Evolutionary conservation across 2,113 vertebrate genomes (phyloP).

Genomic region (Ailuropoda melanoleuca): DNA sequence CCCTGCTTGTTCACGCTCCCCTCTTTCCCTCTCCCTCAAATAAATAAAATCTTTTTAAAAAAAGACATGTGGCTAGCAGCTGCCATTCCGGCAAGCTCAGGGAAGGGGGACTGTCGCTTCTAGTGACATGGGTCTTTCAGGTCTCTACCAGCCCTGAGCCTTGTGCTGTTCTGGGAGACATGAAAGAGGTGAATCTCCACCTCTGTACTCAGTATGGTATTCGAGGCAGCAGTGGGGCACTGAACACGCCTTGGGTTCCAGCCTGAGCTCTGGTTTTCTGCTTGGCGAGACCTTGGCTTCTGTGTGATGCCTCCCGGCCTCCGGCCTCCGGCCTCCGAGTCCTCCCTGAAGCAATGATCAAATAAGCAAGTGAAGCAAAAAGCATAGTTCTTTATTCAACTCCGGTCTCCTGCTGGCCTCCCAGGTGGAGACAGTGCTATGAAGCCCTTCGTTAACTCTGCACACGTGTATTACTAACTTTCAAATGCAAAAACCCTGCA

Average conservation of each 20-base stretch:
- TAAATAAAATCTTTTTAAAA: not conserved
- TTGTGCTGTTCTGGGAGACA: not conserved
- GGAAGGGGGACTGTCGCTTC: not conserved
- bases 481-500: not conserved
- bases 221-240: not conserved
- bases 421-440: not conserved
- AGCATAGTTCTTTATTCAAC: not conserved
- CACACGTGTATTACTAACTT: not conserved
- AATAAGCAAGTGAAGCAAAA: not conserved
- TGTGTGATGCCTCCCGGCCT: not conserved
- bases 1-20: too few relatives aligned
- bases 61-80: not conserved
- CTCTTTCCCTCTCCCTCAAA: too few relatives aligned
- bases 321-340: not conserved
- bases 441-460: not conserved
- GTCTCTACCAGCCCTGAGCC: not conserved
- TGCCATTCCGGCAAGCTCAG: not conserved
- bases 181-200: not conserved
- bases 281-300: not conserved
- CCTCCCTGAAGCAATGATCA: not conserved
- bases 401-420: not conserved
- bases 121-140: not conserved
- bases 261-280: not conserved
- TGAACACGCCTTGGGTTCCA: not conserved
- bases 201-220: not conserved